Percentiles rank a stretch among this genome's conserved stretches.
Conservation (phyloP, 1,140 invertebrate species). For the Heliconius eleuchia region DNA sequence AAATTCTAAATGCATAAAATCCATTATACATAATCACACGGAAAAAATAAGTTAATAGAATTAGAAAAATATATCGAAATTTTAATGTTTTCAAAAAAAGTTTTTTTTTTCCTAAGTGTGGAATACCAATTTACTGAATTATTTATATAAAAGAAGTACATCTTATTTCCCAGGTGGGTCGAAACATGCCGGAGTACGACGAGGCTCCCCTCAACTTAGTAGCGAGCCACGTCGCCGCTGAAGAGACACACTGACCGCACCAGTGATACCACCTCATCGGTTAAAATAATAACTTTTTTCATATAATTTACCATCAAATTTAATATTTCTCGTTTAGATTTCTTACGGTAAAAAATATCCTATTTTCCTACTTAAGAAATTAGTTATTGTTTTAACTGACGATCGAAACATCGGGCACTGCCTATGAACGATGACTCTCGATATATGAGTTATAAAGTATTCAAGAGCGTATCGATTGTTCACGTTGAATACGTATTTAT, state of each 20-base stretch:
- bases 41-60: too few species aligned
- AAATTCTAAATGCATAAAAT: too few species aligned
- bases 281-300: constrained; percentile 5
- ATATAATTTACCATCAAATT: background rate
- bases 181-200: constrained; percentile 71
- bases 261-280: background rate
- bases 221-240: constrained; percentile 73
- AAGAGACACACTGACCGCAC: constrained; percentile 74
- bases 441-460: background rate
- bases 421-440: background rate
- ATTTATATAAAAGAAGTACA: too few species aligned
- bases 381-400: constrained; percentile 1
- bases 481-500: background rate
- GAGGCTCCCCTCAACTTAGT: constrained; percentile 78
- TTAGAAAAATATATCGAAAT: too few species aligned
- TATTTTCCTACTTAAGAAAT: background rate
- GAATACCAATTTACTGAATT: too few species aligned
- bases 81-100: too few species aligned
- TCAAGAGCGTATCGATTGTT: background rate
- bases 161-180: constrained; percentile 55
- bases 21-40: background rate
- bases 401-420: background rate
- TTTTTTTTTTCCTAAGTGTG: too few species aligned
- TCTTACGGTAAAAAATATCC: too few species aligned
- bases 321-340: background rate